Evolutionary conservation across 2,888 invertebrate genomes (phyloP), one percentile per base, ranked within the genome.

Genomic region (Mythimna albipuncta): DNA sequence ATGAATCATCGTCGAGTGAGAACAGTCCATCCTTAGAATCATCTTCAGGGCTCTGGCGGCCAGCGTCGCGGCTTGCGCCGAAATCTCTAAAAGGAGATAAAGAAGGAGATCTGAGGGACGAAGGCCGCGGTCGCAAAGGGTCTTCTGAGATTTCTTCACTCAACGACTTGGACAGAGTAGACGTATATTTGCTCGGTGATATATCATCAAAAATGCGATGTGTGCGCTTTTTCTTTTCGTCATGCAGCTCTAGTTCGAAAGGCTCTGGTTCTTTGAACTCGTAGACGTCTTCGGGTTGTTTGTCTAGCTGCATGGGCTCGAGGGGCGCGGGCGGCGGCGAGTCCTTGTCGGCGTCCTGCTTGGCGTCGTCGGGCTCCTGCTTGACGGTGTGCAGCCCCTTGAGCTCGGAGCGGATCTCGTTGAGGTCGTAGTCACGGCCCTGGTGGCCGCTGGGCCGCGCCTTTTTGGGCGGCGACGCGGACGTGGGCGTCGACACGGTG

Each of bases 251-350:
- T 84, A 98, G 97, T 91, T 98, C 98, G 89, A 98, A 98, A 0
- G 98, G 98, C 91, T 98, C 98, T 0, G 98, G 98, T 92, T 98
- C 98, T 91, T 98, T 98, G 89, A 98, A 98, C 92, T 98, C 98
- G 89, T 98, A 98, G 76, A 98, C 97, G 90, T 98, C 98, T 85
- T 96, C 96, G 0, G 96, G 87, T 87, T 95, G 94, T 83, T 96
- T 96, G 11, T 95, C 94, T 7, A 91, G 87, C 52, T 91, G 91
- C 21, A 89, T 79, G 6, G 89, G 88, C 77, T 93, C 94, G 7
- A 90, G 61, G 5, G 86, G 73, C 21, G 88, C 72, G 50, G 88
- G 76, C 11, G 87, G 74, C n/a, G 77, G 63, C 0, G 81, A 59
- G 13, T 94, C 94, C 69, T 92, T 92, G 16, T 92, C 93, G 0